A percentile compares a stretch with the other conserved stretches of the same genome.
Evolutionary conservation across 2,888 invertebrate species (phyloP).

Genomic region (Limnephilus auricula): DNA sequence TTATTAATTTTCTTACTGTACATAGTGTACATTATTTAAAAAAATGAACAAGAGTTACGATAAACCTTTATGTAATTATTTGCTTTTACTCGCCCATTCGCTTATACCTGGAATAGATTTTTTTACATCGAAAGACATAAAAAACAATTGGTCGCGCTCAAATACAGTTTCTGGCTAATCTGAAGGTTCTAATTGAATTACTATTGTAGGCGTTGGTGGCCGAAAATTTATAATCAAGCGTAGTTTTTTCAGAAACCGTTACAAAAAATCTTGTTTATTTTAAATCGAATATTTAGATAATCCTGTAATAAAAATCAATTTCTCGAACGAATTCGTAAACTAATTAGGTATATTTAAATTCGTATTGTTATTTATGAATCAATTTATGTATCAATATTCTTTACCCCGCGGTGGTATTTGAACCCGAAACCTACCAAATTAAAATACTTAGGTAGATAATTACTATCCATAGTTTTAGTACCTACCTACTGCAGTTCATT

Average conservation of each 20-base stretch:
- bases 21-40: too few relatives aligned
- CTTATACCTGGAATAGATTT: neutral
- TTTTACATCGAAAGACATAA: neutral
- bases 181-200: neutral
- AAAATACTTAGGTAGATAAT: neutral
- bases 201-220: neutral
- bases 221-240: neutral
- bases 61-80: neutral
- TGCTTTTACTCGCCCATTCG: neutral
- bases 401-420: neutral
- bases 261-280: neutral
- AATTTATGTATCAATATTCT: neutral
- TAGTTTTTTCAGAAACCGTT: neutral
- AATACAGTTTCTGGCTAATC: neutral
- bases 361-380: neutral
- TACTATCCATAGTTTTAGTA: too few relatives aligned
- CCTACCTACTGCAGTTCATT: too few relatives aligned
- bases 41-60: neutral
- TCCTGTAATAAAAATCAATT: neutral
- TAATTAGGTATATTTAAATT: neutral
- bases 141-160: neutral
- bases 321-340: neutral
- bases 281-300: neutral
- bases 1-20: too few relatives aligned
- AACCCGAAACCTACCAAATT: neutral